phyloP scores from a whole-genome alignment of 2,113 vertebrate genomes.

The Misgurnus mizolepis region DNA sequence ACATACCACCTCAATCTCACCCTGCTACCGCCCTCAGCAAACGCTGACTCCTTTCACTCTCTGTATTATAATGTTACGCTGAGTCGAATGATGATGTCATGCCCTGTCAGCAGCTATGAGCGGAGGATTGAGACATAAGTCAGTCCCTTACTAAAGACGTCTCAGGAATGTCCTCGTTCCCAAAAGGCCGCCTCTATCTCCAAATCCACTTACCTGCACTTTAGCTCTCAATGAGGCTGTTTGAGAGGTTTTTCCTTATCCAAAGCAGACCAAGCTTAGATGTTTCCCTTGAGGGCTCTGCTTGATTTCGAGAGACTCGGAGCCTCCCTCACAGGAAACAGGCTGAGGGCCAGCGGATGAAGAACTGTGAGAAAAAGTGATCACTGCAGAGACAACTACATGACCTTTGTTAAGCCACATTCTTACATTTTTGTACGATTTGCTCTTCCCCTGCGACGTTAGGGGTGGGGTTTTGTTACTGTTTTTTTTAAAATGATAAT shows the following conservation, averaged over 20 bases:
- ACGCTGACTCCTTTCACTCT: neutral
- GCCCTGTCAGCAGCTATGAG: neutral
- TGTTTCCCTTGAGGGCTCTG: neutral
- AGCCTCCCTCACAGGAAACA: neutral
- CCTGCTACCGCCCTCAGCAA: neutral
- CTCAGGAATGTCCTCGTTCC: constrained; percentile 7
- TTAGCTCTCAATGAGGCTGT: neutral
- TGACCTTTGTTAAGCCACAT: neutral
- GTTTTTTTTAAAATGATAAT: too few relatives aligned
- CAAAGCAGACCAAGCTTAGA: neutral
- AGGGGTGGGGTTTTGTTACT: too few relatives aligned
- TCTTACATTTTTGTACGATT: too few relatives aligned
- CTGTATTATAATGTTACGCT: neutral
- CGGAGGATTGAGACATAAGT: neutral
- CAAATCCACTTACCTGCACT: constrained; percentile 5
- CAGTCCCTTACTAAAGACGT: neutral
- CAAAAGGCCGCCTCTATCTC: neutral
- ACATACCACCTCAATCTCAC: neutral
- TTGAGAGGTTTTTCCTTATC: neutral
- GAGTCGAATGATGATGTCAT: neutral
- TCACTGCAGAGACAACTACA: neutral
- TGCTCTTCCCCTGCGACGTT: too few relatives aligned
- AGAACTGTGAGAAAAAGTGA: constrained; percentile 41
- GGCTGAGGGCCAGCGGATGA: neutral
- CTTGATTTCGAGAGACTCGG: neutral